phyloP scores from a whole-genome alignment of 2,888 invertebrate genomes.

The Phragmatobia fuliginosa region DNA sequence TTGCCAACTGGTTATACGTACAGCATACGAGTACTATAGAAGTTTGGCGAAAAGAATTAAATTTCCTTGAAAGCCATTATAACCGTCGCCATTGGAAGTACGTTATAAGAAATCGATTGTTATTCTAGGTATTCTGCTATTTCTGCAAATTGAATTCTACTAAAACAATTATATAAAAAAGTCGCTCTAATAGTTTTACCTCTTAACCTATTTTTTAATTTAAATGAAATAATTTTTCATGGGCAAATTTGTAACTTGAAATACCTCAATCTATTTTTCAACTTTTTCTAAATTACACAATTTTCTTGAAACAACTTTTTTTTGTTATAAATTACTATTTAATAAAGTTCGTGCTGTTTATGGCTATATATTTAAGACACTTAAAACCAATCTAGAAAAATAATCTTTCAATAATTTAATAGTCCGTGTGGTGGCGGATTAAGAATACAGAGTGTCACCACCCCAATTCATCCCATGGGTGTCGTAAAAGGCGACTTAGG shows the following conservation, averaged over 20 bases:
- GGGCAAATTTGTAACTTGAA: neutral
- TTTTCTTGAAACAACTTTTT: too few relatives aligned
- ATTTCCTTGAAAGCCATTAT: slow-evolving; percentile 26
- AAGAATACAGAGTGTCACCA: too few relatives aligned
- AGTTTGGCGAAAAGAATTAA: slow-evolving; percentile 31
- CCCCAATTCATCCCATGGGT: too few relatives aligned
- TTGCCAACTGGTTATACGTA: neutral
- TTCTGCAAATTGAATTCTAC: neutral
- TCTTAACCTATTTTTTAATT: neutral
- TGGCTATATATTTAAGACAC: too few relatives aligned
- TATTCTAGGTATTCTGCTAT: neutral
- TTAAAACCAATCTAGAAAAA: too few relatives aligned
- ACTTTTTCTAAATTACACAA: too few relatives aligned
- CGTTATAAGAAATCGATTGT: neutral
- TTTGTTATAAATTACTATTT: too few relatives aligned
- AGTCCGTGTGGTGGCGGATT: too few relatives aligned
- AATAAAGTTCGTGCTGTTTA: too few relatives aligned
- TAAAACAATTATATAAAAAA: neutral
- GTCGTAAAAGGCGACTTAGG: too few relatives aligned
- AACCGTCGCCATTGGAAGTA: slow-evolving; percentile 11
- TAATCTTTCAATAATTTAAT: too few relatives aligned
- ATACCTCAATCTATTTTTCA: neutral
- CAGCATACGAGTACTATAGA: slow-evolving; percentile 7
- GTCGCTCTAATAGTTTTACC: neutral
- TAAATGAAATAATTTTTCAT: neutral